Evolutionary conservation across 1,140 invertebrate species (phyloP), one percentile per base, ranked within the genome.

Genomic region (Euschistus heros): DNA sequence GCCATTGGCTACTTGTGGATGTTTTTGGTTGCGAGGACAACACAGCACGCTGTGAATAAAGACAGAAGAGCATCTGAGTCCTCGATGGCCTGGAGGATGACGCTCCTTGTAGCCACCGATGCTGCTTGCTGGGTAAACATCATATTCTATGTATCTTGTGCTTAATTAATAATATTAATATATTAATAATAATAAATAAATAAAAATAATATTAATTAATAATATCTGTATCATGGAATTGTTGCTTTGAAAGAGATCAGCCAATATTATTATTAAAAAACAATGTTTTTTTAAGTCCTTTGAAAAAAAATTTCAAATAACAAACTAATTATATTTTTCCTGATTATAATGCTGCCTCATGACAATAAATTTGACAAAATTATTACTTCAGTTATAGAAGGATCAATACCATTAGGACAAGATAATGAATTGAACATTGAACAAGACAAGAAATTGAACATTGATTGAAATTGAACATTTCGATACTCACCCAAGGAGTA

Each of bases 1-100:
- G 77, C 77, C 20, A 72, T 78, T 42, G 78, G 81, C 6, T 83
- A 83, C 69, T 65, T 78, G 8, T 79, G 78, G 75, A 83, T 83
- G 81, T 83, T 80, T 68, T 68, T 77, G 22, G 77, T 77, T 6
- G 80, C 80, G 22, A 74, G 76, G 60, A 74, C 75, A 10, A 81
- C 80, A 0, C 75, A 75, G 52, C 74, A 73, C 50, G 79, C 79
- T 18, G 78, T 77, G 0, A 61, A 66, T 57, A 72, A 72, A 42
- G 75, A 73, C 8, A 54, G 69, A 33, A 67, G 66, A 0, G 75
- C 71, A n/a, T 73, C 72, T 10, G 79, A 80, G 61, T 72, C 73
- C 13, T 76, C 78, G 1, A 81, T 82, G 80, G 80, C 79, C 2
- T 75, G 74, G 65, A 69, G 80, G 47, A 82, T 82, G 78, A 78